Evolutionary conservation across 2,797 vertebrate genomes (phyloP).

Genomic region (Heliangelus exortis): DNA sequence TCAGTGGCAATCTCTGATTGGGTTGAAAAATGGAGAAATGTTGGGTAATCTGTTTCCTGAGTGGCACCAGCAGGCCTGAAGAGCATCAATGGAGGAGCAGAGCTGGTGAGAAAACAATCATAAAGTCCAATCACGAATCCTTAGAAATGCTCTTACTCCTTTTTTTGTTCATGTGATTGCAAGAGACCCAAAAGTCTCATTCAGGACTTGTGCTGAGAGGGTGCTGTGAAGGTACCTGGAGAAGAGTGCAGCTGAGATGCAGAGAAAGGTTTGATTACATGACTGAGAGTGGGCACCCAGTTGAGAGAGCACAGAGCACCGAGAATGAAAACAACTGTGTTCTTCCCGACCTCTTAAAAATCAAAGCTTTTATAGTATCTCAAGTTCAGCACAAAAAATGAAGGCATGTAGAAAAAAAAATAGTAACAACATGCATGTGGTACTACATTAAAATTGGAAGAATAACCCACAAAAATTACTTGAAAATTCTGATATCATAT

Average conservation of each 20-base stretch:
- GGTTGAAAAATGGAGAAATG: constrained; percentile 35
- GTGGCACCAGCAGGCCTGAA: constrained; percentile 35
- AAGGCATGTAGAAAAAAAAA: not conserved
- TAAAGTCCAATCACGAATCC: not conserved
- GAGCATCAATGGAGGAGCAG: not conserved
- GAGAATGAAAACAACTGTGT: not conserved
- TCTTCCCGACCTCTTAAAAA: not conserved
- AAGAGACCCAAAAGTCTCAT: not conserved
- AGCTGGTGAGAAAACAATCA: constrained; percentile 17
- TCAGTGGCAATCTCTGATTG: constrained; percentile 54
- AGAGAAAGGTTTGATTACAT: fast-evolving
- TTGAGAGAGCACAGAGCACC: not conserved
- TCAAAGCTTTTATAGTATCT: not conserved
- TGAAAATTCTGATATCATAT: not conserved
- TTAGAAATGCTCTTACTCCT: not conserved
- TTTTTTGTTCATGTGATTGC: not conserved
- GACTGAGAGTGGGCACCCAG: not conserved
- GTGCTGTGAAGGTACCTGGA: not conserved
- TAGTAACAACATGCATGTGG: not conserved
- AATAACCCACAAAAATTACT: not conserved
- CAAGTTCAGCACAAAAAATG: not conserved
- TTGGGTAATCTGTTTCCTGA: constrained; percentile 54
- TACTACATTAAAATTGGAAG: not conserved
- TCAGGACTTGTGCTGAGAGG: not conserved
- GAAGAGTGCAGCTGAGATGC: not conserved